Evolutionary conservation across 2,888 invertebrate species (phyloP), one percentile per base, ranked within the genome.

Genomic region (Ophion ellenae): DNA sequence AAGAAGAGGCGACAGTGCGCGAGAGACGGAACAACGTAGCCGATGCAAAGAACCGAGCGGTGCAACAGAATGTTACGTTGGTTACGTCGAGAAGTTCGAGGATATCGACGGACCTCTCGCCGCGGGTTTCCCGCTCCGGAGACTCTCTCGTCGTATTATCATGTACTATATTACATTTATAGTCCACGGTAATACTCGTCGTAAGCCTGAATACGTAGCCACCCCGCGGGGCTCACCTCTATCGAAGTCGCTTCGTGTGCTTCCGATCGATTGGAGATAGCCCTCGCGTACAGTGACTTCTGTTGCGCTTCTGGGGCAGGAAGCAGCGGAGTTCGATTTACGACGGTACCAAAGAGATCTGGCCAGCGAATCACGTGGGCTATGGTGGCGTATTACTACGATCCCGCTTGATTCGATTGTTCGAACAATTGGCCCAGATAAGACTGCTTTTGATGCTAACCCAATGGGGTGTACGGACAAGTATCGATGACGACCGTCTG

Each of bases 251-350:
- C 80, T 73, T 73, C 73, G 73, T 61, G 77, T 82, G 70, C 81
- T 80, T 79, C 79, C 66, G 80, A 86, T 86, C 85, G 87, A 87
- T 87, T 78, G 79, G 20, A 85, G 86, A 86, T 86, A 85, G 77
- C 82, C 83, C 75, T 82, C 80, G 47, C 77, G 53, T 76, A 32
- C 71, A 32, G 40, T 47, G 79, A 79, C 83, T 83, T 83, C 74
- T 79, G 83, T 75, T 80, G 75, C 75, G 83, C 83, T 84, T 84
- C 79, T 80, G 79, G 79, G 70, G 59, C 86, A 86, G 85, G 85
- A 86, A 87, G 80, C 80, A 45, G 80, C 59, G 61, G 24, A 59
- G 45, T 66, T 79, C 64, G 76, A 87, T 87, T 86, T 87, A 87
- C 76, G 86, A 87, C 70, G 61, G n/a, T 36, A 63, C 10, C 17